These are phyloP conservation scores for Accipiter cooperii DNA, from an alignment of 2,113 vertebrate species.

Conservation along the genomic window DNA sequence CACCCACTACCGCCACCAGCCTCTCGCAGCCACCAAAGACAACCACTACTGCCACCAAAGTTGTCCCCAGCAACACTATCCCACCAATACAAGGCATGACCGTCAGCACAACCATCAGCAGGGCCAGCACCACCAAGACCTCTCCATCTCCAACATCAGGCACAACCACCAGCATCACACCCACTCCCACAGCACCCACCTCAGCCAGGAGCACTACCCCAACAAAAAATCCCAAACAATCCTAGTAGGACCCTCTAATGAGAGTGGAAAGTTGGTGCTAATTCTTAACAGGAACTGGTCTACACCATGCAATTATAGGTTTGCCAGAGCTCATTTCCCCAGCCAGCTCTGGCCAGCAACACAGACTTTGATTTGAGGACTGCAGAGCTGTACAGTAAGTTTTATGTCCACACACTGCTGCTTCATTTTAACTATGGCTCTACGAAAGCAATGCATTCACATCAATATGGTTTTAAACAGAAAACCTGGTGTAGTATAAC, in stretches of 20 bases:
- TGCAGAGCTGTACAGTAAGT: not conserved
- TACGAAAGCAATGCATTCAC: not conserved
- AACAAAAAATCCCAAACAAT: not conserved
- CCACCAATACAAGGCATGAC: too few species aligned
- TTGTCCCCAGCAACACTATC: too few species aligned
- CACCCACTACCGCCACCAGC: not conserved
- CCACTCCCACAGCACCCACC: too few species aligned
- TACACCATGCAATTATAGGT: not conserved
- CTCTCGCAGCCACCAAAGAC: too few species aligned
- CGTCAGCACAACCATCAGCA: too few species aligned
- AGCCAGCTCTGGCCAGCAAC: not conserved
- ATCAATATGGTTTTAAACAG: not conserved
- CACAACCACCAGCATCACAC: too few species aligned
- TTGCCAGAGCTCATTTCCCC: not conserved
- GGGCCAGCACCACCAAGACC: too few species aligned
- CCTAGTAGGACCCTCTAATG: not conserved
- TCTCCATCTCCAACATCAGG: too few species aligned
- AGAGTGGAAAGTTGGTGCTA: not conserved
- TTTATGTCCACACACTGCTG: not conserved
- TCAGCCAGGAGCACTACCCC: too few species aligned
- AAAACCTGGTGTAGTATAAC: not conserved
- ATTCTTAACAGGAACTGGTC: not conserved
- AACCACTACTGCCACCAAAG: rapidly evolving
- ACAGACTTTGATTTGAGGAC: not conserved
- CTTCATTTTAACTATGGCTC: not conserved